Evolutionary conservation across 2,797 vertebrate species (phyloP).

Genomic region (Buphagus erythrorhynchus): DNA sequence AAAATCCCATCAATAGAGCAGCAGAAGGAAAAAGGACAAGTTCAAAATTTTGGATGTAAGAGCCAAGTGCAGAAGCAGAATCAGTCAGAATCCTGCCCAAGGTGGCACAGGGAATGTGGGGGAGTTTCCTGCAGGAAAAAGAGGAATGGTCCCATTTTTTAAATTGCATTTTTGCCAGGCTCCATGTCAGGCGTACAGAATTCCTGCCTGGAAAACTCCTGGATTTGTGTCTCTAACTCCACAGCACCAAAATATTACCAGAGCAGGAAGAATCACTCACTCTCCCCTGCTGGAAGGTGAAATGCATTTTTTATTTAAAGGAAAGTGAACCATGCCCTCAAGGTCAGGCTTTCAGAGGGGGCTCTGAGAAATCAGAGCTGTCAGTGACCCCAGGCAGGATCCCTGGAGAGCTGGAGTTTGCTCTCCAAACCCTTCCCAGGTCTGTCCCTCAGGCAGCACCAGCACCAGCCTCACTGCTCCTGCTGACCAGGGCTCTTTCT

Average conservation of each 20-base stretch:
- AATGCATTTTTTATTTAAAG: not conserved
- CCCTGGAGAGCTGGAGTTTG: not conserved
- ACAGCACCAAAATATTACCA: not conserved
- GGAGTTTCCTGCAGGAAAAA: not conserved
- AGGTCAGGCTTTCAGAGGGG: not conserved
- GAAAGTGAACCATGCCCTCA: not conserved
- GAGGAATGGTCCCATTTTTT: not conserved
- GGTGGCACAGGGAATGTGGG: not conserved
- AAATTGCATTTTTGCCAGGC: not conserved
- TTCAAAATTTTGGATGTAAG: not conserved
- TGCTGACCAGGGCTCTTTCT: not conserved
- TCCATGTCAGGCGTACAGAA: rapidly evolving
- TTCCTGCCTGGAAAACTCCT: not conserved
- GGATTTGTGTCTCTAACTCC: not conserved
- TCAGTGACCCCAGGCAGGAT: not conserved
- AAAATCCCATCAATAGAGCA: not conserved
- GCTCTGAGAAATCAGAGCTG: not conserved
- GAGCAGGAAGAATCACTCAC: not conserved
- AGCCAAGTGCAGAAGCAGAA: not conserved
- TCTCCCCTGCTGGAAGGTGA: not conserved
- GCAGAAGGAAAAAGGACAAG: not conserved
- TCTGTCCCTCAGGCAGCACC: not conserved
- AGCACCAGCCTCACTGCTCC: not conserved
- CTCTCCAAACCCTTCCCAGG: not conserved
- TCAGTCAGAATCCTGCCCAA: not conserved